These are phyloP conservation scores for Hypolimnas misippus DNA, from an alignment of 2,888 invertebrate species.

Conservation along the genomic window DNA sequence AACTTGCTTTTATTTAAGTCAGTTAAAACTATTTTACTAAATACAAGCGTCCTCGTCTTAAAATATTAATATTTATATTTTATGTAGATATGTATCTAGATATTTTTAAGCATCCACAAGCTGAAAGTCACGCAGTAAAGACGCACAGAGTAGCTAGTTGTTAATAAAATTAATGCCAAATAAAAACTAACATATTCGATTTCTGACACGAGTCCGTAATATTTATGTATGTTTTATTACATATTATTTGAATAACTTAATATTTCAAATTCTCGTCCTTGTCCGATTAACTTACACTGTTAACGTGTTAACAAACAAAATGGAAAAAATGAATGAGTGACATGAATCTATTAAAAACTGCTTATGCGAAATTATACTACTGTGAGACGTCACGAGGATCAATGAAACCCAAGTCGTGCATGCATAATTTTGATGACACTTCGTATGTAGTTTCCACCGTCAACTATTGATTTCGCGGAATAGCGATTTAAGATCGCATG, in stretches of 20 bases:
- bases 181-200: no score
- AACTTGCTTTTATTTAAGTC: no score
- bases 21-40: no score
- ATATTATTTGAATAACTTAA: not conserved
- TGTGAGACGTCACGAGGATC: constrained; percentile 30
- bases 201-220: not conserved
- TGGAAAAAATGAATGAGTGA: constrained; percentile 2
- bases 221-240: not conserved
- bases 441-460: constrained; percentile 28
- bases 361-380: not conserved
- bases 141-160: no score
- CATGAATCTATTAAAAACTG: not conserved
- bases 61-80: no score
- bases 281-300: not conserved
- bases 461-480: constrained; percentile 40
- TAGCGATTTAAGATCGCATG: constrained; percentile 37
- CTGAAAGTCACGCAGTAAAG: no score
- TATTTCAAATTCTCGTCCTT: not conserved
- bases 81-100: no score
- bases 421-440: constrained; percentile 27
- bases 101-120: no score
- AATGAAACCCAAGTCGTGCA: constrained; percentile 35
- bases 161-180: no score
- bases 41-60: no score
- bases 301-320: not conserved